A percentile compares a stretch with the other conserved stretches of the same genome.
These are phyloP conservation scores for Tyto alba DNA, from an alignment of 2,113 vertebrate species.

Conservation along the genomic window DNA sequence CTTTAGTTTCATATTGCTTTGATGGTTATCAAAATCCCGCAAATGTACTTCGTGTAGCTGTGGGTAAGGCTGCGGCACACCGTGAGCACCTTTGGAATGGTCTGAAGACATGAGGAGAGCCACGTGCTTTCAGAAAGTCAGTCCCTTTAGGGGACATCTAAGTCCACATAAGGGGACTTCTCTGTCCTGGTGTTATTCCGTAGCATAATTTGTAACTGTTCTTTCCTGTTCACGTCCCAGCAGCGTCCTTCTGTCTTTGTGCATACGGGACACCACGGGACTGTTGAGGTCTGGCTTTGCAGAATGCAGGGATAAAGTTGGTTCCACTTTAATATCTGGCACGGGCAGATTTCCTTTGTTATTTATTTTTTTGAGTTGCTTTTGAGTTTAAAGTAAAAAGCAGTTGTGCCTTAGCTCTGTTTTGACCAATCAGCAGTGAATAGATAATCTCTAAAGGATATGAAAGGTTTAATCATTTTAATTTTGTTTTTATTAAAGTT, in stretches of 20 bases:
- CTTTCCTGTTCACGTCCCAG: neutral
- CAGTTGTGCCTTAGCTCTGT: slow-evolving; percentile 18
- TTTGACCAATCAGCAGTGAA: slow-evolving; percentile 51
- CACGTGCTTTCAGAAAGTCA: neutral
- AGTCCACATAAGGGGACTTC: neutral
- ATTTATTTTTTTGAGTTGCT: neutral
- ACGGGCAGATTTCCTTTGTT: slow-evolving; percentile 42
- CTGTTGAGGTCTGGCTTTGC: neutral
- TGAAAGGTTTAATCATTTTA: slow-evolving; percentile 72
- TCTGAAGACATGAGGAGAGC: neutral
- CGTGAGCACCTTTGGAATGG: neutral
- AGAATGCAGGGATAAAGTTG: slow-evolving; percentile 26
- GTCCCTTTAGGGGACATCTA: neutral
- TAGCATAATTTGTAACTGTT: neutral
- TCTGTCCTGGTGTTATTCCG: neutral
- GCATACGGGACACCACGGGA: neutral
- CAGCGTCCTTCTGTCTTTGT: neutral
- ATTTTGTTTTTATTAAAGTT: slow-evolving; percentile 77
- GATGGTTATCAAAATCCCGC: neutral
- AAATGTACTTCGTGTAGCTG: rapidly evolving
- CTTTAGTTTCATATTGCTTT: neutral
- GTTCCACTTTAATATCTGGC: slow-evolving; percentile 56
- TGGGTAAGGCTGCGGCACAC: neutral
- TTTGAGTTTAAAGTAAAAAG: slow-evolving; percentile 4
- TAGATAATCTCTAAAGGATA: slow-evolving; percentile 72